Evolutionary conservation across 2,113 vertebrate species (phyloP).

Genomic region (Lontra canadensis): DNA sequence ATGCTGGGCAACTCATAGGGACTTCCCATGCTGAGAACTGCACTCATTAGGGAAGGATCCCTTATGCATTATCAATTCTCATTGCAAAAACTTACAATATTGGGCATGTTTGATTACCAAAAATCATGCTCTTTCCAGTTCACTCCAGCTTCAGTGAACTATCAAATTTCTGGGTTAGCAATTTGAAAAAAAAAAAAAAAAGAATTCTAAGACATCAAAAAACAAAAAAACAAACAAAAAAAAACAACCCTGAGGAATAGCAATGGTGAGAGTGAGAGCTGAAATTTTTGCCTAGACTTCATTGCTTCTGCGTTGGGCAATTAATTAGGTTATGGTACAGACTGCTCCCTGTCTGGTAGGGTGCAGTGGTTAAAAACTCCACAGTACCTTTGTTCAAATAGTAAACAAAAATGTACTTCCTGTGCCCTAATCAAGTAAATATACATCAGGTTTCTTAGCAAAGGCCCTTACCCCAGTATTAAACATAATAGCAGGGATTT

Average conservation of each 20-base stretch:
- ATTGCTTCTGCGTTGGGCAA: neutral
- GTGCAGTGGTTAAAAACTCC: neutral
- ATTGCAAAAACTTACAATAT: neutral
- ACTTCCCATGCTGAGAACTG: neutral
- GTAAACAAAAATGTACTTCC: neutral
- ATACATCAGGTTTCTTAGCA: neutral
- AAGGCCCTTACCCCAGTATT: slow-evolving; percentile 91
- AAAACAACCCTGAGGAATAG: neutral
- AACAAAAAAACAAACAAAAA: neutral
- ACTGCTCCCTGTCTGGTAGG: neutral
- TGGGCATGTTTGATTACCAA: neutral
- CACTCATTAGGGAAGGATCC: neutral
- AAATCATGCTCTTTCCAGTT: neutral
- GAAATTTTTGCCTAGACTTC: neutral
- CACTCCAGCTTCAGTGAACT: neutral
- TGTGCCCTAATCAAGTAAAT: neutral
- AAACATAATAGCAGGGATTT: slow-evolving; percentile 91
- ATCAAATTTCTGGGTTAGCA: neutral
- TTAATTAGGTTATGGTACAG: neutral
- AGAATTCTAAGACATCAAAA: neutral
- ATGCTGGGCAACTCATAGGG: neutral
- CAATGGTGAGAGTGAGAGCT: neutral
- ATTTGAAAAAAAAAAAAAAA: neutral
- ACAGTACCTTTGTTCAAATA: neutral
- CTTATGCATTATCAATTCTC: neutral